Conservation (phyloP, 2,888 invertebrate species). For the Agonopterix heracliana region DNA sequence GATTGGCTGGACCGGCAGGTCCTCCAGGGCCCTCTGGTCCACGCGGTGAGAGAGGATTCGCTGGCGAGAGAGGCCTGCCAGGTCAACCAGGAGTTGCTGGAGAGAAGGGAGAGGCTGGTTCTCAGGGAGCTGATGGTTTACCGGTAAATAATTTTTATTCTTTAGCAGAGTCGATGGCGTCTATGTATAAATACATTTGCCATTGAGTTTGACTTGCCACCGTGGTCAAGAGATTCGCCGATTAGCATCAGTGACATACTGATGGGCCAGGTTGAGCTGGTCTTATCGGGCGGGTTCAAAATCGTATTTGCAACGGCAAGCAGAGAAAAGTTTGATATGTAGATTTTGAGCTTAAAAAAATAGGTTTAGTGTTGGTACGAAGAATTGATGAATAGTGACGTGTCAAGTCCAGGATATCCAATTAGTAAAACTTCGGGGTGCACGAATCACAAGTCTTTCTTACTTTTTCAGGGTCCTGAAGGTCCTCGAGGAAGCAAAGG, state of each 20-base stretch:
- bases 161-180: neutral
- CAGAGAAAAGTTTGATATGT: too few species aligned
- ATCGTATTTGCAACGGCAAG: too few species aligned
- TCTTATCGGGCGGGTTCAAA: too few species aligned
- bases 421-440: neutral
- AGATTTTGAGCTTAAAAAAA: too few species aligned
- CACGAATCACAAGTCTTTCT: too few species aligned
- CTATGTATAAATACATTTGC: neutral
- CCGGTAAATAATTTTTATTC: slow-evolving; percentile 59
- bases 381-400: too few species aligned
- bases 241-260: too few species aligned
- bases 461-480: slow-evolving; percentile 74
- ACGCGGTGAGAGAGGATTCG: slow-evolving; percentile 81
- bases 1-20: slow-evolving; percentile 80
- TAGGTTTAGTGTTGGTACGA: too few species aligned
- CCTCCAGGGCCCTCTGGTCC: slow-evolving; percentile 78
- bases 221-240: too few species aligned
- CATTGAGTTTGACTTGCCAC: too few species aligned
- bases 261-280: too few species aligned
- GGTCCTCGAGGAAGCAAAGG: slow-evolving; percentile 83
- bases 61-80: slow-evolving; percentile 83
- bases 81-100: slow-evolving; percentile 82
- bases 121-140: slow-evolving; percentile 81
- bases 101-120: slow-evolving; percentile 79
- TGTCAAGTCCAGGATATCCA: too few species aligned